Conservation (phyloP, 2,888 invertebrate genomes). For the Oegoconia quadripuncta region DNA sequence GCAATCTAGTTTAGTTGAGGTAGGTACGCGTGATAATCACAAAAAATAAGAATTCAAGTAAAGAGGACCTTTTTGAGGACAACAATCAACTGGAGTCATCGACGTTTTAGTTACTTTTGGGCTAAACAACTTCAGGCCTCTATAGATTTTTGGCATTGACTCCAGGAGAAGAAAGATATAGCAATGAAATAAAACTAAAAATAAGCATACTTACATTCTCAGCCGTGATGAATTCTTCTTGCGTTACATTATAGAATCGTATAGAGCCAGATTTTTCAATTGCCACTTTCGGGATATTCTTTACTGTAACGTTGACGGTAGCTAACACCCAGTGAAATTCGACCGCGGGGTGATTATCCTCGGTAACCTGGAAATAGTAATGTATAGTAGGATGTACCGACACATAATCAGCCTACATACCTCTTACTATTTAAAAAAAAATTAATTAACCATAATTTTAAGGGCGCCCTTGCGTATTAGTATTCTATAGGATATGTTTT, state of each 20-base stretch:
- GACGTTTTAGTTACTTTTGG: too few species aligned
- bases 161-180: too few species aligned
- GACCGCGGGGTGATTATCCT: conserved; percentile 80
- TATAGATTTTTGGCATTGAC: too few species aligned
- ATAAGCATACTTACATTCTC: conserved; percentile 89
- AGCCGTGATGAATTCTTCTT: conserved; percentile 79
- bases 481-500: too few species aligned
- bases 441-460: neutral
- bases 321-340: conserved; percentile 86
- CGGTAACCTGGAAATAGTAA: conserved; percentile 76
- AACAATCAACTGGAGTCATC: too few species aligned
- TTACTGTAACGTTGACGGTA: conserved; percentile 91
- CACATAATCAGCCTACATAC: neutral
- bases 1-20: too few species aligned
- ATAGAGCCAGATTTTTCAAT: conserved; percentile 96
- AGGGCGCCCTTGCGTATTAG: too few species aligned
- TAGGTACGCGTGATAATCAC: too few species aligned
- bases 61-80: too few species aligned
- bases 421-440: neutral
- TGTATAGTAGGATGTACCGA: neutral
- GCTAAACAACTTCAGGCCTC: too few species aligned
- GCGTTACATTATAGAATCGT: conserved; percentile 83
- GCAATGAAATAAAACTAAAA: conserved; percentile 1
- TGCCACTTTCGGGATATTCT: conserved; percentile 93
- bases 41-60: too few species aligned